Conservation (phyloP, 2,888 invertebrate genomes). For the Apamea anceps region DNA sequence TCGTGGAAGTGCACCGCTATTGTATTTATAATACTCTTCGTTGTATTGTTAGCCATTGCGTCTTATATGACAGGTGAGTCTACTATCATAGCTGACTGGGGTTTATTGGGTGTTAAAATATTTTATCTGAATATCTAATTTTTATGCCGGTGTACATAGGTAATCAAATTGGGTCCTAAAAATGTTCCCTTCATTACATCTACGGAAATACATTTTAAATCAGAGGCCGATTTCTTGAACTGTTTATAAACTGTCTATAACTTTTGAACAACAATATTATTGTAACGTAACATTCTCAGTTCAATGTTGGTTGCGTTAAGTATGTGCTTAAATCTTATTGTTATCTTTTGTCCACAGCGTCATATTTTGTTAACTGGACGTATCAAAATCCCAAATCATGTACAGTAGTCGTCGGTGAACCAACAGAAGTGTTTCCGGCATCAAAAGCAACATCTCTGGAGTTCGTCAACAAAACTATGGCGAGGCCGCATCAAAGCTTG, state of each 20-base stretch:
- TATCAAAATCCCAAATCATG: conserved; percentile 95
- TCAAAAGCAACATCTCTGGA: conserved; percentile 93
- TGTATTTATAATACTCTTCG: conserved; percentile 95
- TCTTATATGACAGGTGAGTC: conserved; percentile 96
- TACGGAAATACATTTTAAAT: conserved; percentile 21
- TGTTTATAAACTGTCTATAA: conserved; percentile 30
- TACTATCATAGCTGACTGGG: conserved; percentile 2
- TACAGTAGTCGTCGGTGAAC: conserved; percentile 95
- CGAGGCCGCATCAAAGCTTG: conserved; percentile 92
- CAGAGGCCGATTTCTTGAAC: conserved; percentile 9
- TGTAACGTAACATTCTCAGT: conserved; percentile 21
- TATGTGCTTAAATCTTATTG: conserved; percentile 18
- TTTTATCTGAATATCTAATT: background rate
- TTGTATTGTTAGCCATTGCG: conserved; percentile 95
- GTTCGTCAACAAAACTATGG: conserved; percentile 92
- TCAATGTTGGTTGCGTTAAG: conserved; percentile 41
- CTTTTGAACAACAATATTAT: conserved; percentile 45
- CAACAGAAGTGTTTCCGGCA: conserved; percentile 92
- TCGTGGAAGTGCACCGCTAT: conserved; percentile 98
- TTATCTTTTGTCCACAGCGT: conserved; percentile 89
- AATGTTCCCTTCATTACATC: background rate
- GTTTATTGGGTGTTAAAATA: background rate
- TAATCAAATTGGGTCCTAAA: background rate
- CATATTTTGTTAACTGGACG: conserved; percentile 96
- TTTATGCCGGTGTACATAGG: background rate